Evolutionary conservation across 2,797 vertebrate genomes (phyloP).

Genomic region (Carcharodon carcharias): DNA sequence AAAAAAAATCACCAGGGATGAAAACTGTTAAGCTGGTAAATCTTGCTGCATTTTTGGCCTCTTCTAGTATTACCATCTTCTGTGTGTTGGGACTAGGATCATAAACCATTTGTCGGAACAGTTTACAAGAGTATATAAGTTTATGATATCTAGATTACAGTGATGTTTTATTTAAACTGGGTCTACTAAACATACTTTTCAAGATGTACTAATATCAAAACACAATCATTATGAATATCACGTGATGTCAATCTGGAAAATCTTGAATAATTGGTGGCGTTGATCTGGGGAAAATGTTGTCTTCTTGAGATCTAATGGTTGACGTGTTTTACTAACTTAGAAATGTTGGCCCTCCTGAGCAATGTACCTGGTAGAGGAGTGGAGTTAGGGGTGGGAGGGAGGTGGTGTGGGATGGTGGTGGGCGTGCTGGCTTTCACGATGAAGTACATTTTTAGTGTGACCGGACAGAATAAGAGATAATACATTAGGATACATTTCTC

Average conservation of each 20-base stretch:
- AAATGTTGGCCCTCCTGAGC: not conserved
- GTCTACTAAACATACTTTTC: not conserved
- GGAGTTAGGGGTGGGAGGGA: not conserved
- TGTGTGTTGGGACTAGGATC: not conserved
- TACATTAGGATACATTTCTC: not conserved
- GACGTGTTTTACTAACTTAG: not conserved
- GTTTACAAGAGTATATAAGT: not conserved
- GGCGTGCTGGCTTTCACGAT: not conserved
- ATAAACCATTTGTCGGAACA: not conserved
- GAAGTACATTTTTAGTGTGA: not conserved
- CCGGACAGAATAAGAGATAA: not conserved
- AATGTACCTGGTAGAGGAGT: not conserved
- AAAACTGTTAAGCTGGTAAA: not conserved
- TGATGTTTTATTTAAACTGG: not conserved
- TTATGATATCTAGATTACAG: not conserved
- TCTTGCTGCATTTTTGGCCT: conserved; percentile 23
- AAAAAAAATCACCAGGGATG: conserved; percentile 9
- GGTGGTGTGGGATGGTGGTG: not conserved
- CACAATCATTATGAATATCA: not conserved
- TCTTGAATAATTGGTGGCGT: not conserved
- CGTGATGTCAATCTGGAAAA: not conserved
- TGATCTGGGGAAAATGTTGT: not conserved
- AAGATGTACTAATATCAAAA: not conserved
- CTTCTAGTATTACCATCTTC: conserved; percentile 10
- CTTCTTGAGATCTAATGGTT: not conserved